These are phyloP conservation scores for Acrossocheilus fasciatus DNA, from an alignment of 2,797 vertebrate species.

Conservation along the genomic window DNA sequence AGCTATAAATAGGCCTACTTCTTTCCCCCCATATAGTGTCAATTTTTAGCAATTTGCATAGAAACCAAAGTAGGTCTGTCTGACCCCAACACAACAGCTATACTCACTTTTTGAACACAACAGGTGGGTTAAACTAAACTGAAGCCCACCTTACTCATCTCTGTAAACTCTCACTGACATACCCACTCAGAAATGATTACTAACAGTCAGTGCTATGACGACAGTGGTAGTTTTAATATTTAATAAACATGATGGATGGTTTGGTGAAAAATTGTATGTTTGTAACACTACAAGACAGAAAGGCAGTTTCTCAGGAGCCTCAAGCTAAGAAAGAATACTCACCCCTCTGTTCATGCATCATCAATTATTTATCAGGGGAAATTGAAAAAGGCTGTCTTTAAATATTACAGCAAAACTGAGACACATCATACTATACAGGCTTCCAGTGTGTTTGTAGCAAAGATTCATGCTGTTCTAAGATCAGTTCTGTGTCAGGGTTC, in stretches of 20 bases:
- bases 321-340: background rate
- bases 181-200: background rate
- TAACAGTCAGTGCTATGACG: background rate
- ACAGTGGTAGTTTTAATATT: background rate
- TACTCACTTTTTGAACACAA: background rate
- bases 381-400: slow-evolving; percentile 19
- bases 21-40: background rate
- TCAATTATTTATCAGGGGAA: slow-evolving; percentile 15
- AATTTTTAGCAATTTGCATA: background rate
- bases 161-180: background rate
- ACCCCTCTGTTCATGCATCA: background rate
- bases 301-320: background rate
- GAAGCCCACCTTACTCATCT: background rate
- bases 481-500: background rate
- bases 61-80: background rate
- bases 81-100: background rate
- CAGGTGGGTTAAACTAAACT: background rate
- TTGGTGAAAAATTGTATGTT: background rate
- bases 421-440: background rate
- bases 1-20: background rate
- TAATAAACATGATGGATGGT: slow-evolving; percentile 3
- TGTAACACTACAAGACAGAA: background rate
- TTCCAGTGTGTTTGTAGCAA: background rate
- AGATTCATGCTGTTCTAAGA: background rate
- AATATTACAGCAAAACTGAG: background rate